Percentiles rank a stretch among this genome's conserved stretches.
Conservation (phyloP, 2,113 vertebrate genomes). For the Gnathonemus longibarbis region DNA sequence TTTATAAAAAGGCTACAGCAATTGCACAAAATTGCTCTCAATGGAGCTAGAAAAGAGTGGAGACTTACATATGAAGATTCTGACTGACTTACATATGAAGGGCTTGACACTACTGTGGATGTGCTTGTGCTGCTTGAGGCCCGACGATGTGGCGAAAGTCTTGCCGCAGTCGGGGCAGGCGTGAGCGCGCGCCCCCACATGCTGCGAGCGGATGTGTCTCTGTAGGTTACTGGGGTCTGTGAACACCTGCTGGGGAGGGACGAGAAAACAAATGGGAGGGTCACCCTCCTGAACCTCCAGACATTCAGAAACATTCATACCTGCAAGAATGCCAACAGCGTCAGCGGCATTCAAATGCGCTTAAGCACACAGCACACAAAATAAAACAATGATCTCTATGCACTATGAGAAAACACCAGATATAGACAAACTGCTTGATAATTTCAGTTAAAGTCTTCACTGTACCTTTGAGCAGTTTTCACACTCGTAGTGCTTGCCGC, state of each 20-base stretch:
- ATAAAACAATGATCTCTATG: not conserved
- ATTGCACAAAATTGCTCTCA: not conserved
- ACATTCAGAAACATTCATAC: not conserved
- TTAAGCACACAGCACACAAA: not conserved
- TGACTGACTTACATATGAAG: slow-evolving; percentile 99
- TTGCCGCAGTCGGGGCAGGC: slow-evolving; percentile 98
- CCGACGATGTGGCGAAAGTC: slow-evolving; percentile 97
- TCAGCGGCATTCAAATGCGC: not conserved
- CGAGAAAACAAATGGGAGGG: slow-evolving; percentile 38
- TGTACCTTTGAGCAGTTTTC: slow-evolving; percentile 99
- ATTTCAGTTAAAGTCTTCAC: slow-evolving; percentile 52
- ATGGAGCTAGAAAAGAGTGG: slow-evolving; percentile 36
- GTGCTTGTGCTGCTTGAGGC: slow-evolving; percentile 99
- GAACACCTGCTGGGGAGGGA: slow-evolving; percentile 99
- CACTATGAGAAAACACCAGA: not conserved
- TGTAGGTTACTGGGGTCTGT: slow-evolving; percentile 99
- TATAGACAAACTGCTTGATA: not conserved
- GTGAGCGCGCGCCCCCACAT: slow-evolving; percentile 92
- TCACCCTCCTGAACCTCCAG: slow-evolving; percentile 32
- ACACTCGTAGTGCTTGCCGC: slow-evolving; percentile 97
- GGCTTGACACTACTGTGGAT: slow-evolving; percentile 99
- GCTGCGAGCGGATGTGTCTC: slow-evolving; percentile 99
- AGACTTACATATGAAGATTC: slow-evolving; percentile 74
- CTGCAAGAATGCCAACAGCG: not conserved
- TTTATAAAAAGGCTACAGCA: not conserved